Percentiles rank a stretch among this genome's conserved stretches.
These are phyloP conservation scores for Nowickia ferox DNA, from an alignment of 2,888 invertebrate species.

Conservation along the genomic window DNA sequence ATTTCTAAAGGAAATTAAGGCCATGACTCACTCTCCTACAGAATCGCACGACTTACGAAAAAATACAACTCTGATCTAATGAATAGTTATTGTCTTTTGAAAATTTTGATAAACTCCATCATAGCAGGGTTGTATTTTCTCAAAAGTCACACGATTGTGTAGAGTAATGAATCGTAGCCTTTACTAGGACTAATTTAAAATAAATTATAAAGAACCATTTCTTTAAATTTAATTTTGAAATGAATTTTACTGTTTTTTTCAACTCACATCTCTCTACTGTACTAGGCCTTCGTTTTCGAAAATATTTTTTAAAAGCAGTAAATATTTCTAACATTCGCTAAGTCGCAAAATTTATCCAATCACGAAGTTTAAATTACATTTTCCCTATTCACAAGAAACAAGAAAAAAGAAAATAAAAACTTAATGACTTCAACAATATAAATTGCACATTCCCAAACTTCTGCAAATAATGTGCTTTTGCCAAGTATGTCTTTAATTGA, in stretches of 20 bases:
- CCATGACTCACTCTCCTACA: too few species aligned
- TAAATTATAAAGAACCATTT: background rate
- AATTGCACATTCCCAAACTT: background rate
- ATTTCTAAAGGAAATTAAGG: too few species aligned
- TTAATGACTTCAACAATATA: background rate
- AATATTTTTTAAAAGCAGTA: background rate
- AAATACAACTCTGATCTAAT: too few species aligned
- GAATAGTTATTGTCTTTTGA: too few species aligned
- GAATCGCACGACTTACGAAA: too few species aligned
- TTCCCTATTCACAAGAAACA: background rate
- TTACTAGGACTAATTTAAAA: background rate
- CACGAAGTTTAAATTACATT: background rate
- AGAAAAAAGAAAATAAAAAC: background rate
- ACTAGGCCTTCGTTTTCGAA: background rate
- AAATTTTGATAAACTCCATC: too few species aligned
- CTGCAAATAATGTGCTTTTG: background rate
- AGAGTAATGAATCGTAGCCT: too few species aligned
- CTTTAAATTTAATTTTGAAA: background rate
- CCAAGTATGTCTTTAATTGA: background rate
- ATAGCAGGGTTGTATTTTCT: too few species aligned
- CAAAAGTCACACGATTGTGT: too few species aligned
- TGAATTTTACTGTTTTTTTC: background rate
- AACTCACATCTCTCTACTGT: background rate
- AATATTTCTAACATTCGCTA: background rate
- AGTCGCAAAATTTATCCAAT: background rate